phyloP scores from a whole-genome alignment of 2,113 vertebrate species.

The Rattus norvegicus region DNA sequence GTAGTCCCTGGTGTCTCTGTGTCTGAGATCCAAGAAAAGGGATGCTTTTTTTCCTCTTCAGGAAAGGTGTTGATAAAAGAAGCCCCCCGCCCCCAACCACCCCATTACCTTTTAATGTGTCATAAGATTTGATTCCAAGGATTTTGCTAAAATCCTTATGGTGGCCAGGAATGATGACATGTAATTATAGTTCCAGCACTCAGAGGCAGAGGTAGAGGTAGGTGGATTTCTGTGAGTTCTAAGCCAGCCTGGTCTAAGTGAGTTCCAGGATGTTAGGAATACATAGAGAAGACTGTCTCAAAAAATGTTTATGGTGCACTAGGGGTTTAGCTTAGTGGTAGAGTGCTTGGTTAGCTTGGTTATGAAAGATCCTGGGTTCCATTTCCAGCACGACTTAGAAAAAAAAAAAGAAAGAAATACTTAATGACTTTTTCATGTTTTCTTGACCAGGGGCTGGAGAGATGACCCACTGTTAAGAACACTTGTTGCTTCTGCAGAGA shows the following conservation, averaged over 20 bases:
- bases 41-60: neutral
- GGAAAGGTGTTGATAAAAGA: slow-evolving; percentile 36
- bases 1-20: slow-evolving; percentile 17
- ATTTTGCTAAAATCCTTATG: slow-evolving; percentile 18
- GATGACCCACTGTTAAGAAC: neutral
- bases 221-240: neutral
- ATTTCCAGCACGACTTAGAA: neutral
- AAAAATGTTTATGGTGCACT: neutral
- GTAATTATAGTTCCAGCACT: neutral
- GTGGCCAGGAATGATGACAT: neutral
- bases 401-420: neutral
- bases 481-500: neutral
- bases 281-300: neutral
- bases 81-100: neutral
- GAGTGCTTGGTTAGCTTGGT: neutral
- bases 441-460: neutral
- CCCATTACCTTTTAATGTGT: neutral
- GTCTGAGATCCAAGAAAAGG: slow-evolving; percentile 48
- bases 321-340: neutral
- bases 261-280: neutral
- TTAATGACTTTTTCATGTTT: neutral
- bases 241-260: neutral
- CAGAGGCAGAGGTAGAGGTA: neutral
- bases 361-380: neutral
- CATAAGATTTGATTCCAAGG: slow-evolving; percentile 25